These are phyloP conservation scores for Parthenolecanium corni DNA, from an alignment of 2,888 invertebrate species.

Conservation along the genomic window DNA sequence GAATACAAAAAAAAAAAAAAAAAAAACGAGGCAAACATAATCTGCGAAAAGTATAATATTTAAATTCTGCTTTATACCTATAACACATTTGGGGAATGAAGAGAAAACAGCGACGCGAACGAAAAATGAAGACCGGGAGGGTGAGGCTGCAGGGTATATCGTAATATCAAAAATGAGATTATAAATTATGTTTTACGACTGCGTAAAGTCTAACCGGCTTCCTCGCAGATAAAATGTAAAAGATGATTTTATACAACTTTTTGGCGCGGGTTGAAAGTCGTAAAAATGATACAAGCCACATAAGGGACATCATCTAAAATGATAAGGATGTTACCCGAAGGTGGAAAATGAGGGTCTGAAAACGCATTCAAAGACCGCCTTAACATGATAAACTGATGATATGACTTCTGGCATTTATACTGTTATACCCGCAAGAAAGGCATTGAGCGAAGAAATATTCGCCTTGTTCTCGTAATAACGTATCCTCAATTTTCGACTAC, in stretches of 20 bases:
- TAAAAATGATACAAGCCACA: slow-evolving; percentile 26
- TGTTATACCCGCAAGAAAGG: background rate
- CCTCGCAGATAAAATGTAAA: slow-evolving; percentile 22
- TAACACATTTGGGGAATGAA: slow-evolving; percentile 9
- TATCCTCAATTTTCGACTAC: background rate
- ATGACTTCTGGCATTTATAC: slow-evolving; percentile 7
- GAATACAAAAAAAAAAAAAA: no score
- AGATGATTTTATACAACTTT: slow-evolving; percentile 27
- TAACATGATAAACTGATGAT: slow-evolving; percentile 26
- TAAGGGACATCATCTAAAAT: slow-evolving; percentile 26
- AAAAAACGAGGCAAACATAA: no score
- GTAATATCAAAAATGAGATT: slow-evolving; percentile 28
- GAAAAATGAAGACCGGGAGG: background rate
- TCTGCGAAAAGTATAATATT: slow-evolving; percentile 1
- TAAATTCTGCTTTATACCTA: slow-evolving; percentile 18
- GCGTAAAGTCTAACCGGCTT: slow-evolving; percentile 26
- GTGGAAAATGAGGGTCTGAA: slow-evolving; percentile 27
- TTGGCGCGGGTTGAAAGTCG: slow-evolving; percentile 26
- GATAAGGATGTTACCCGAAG: slow-evolving; percentile 26
- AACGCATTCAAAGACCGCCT: slow-evolving; percentile 22
- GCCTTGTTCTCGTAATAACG: no score
- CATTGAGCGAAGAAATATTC: no score
- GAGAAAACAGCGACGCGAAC: background rate
- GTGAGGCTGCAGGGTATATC: background rate
- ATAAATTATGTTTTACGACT: slow-evolving; percentile 27